Percentiles rank a stretch among this genome's conserved stretches.
Evolutionary conservation across 2,113 vertebrate species (phyloP).

Genomic region (Myotis lucifugus): DNA sequence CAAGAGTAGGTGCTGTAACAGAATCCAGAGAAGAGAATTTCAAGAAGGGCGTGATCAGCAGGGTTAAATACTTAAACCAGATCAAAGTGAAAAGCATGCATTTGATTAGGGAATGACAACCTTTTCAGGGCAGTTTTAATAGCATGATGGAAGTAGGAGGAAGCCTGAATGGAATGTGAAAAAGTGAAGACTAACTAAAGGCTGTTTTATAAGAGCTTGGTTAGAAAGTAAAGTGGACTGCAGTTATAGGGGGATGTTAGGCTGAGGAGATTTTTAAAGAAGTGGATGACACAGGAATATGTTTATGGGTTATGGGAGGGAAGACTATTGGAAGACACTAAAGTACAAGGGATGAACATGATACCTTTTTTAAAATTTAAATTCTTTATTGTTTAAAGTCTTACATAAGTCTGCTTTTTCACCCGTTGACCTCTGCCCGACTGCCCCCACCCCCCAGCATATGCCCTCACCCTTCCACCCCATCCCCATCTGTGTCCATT

Average conservation of each 20-base stretch:
- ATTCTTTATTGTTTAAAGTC: too few relatives aligned
- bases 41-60: neutral
- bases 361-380: neutral
- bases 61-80: neutral
- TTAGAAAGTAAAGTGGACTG: neutral
- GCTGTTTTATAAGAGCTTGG: neutral
- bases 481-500: too few relatives aligned
- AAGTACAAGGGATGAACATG: neutral
- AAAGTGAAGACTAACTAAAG: neutral
- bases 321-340: neutral
- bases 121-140: neutral
- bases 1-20: neutral
- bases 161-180: constrained; percentile 34
- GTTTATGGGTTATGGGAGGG: neutral
- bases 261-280: neutral
- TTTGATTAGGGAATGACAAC: neutral
- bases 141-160: neutral
- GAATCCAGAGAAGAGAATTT: neutral
- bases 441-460: too few relatives aligned
- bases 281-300: neutral
- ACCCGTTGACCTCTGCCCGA: too few relatives aligned
- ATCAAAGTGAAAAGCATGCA: neutral
- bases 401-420: too few relatives aligned
- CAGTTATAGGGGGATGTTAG: neutral
- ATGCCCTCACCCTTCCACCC: too few relatives aligned